Evolutionary conservation across 1,140 invertebrate species (phyloP).

Genomic region (Protaetia brevitarsis): DNA sequence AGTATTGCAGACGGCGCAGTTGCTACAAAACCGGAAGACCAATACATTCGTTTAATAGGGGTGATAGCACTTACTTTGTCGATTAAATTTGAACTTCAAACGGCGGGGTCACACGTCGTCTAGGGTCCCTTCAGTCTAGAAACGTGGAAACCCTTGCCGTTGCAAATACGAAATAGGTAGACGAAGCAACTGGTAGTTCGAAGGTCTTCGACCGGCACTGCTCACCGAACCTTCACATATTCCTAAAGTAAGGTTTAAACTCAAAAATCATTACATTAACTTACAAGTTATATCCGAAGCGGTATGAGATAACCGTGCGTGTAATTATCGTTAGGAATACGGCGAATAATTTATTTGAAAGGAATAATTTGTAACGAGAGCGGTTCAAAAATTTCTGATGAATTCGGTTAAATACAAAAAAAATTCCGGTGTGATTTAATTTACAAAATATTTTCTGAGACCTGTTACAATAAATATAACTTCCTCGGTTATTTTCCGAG

Average conservation of each 20-base stretch:
- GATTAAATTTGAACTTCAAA: not conserved
- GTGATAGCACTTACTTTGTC: not conserved
- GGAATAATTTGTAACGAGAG: too few relatives aligned
- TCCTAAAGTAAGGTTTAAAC: not conserved
- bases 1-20: too few relatives aligned
- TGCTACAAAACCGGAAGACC: too few relatives aligned
- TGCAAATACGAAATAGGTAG: not conserved
- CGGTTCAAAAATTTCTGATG: too few relatives aligned
- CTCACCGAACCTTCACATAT: not conserved
- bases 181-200: constrained; percentile 8
- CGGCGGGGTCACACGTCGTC: not conserved
- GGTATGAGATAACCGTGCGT: too few relatives aligned
- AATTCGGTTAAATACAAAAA: too few relatives aligned
- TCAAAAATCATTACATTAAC: not conserved
- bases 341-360: too few relatives aligned
- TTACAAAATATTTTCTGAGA: not conserved
- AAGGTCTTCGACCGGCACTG: not conserved
- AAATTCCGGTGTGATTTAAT: not conserved
- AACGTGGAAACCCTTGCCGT: not conserved
- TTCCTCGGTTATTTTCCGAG: not conserved
- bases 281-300: too few relatives aligned
- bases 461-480: too few relatives aligned
- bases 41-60: too few relatives aligned
- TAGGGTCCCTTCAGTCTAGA: not conserved
- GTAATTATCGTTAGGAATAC: too few relatives aligned